Evolutionary conservation across 2,113 vertebrate species (phyloP), one percentile per base, ranked within the genome.

Genomic region (Corythornis madagascariensis): DNA sequence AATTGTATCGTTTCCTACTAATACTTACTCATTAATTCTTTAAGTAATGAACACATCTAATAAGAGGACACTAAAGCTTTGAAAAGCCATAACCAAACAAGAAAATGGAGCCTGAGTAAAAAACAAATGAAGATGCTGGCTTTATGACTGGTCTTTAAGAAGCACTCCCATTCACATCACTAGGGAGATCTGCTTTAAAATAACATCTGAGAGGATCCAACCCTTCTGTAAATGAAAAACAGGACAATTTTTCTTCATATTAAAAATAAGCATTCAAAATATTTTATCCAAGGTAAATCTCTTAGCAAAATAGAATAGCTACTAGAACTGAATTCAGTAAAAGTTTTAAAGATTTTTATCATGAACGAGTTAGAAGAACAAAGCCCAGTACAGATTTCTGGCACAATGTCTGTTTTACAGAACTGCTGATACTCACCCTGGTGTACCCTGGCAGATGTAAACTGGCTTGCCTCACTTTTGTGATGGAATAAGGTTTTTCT

Each of bases 221-320:
- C 6, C 56, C 74, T 74, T 78, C 72, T 90, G 20, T 40, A 52
- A 83, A 75, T 22, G 16, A 93, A 96, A 50, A 95, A 92, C 61
- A 84, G 88, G 75, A 87, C 6, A 86, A 25, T 56, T 92, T 90
- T 91, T 40, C 67, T 90, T 86, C 43, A 48, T 75, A 93, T 74
- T 73, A 59, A 79, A 96, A 93, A 42, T 35, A 64, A 53, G 38
- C 53, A 77, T 81, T 93, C 29, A 91, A 96, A 79, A 80, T 91
- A 93, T 86, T 95, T 92, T 93, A 86, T 82, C 78, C 88, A 73
- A 94, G 59, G 18, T 86, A 85, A 65, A 91, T 64, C 19, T 87
- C 16, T 47, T 47, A 29, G 22, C 47, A 88, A 88, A 90, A 86
- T 10, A 61, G 53, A 83, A 12, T 43, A 85, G 12, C 31, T 74